Evolutionary conservation across 1,140 invertebrate species (phyloP), one percentile per base, ranked within the genome.

Genomic region (Drosophila mojavensis): DNA sequence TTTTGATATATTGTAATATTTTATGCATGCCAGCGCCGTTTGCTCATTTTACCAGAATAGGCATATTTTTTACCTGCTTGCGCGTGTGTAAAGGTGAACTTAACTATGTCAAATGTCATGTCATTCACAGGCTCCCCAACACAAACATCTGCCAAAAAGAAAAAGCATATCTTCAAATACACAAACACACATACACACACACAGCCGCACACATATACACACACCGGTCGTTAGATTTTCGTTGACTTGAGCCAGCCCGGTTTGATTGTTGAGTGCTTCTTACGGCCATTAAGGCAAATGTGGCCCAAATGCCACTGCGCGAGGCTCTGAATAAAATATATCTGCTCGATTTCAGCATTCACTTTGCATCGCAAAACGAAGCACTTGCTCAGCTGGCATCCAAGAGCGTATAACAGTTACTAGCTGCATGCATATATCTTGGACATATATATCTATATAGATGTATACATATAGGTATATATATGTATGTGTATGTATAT

Each of bases 1-100:
- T 82, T 86, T 86, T 86, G 83, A 88, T 81, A 79, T 77, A 82
- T 86, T 86, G 78, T 71, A 65, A 73, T 72, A 86, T 70, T 82
- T 82, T 76, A 81, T 82, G 71, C 62, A 75, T 76, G 62, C 58
- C 71, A 55, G 45, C 70, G 54, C 61, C 45, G 47, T 55, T 48
- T 39, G 45, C 56, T 68, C 41, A 61, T 60, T 59, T 67, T 74
- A 36, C 51, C 28, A 47, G 43, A 47, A 17, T 47, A 47, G 43
- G 43, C 56, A 60, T 48, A 60, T 60, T 60, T 30, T 47, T 48
- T 48, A 30, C 13, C 41, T 28, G 20, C 41, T 17, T 47, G 4
- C 9, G n/a, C 9, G 10, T 60, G 43, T 43, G 36, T 15, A 39
- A 60, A 60, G 56, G 41, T 28, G 24, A 55, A 64, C 58, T 73